These are phyloP conservation scores for Elaeidobius kamerunicus DNA, from an alignment of 2,888 invertebrate genomes.

Conservation along the genomic window DNA sequence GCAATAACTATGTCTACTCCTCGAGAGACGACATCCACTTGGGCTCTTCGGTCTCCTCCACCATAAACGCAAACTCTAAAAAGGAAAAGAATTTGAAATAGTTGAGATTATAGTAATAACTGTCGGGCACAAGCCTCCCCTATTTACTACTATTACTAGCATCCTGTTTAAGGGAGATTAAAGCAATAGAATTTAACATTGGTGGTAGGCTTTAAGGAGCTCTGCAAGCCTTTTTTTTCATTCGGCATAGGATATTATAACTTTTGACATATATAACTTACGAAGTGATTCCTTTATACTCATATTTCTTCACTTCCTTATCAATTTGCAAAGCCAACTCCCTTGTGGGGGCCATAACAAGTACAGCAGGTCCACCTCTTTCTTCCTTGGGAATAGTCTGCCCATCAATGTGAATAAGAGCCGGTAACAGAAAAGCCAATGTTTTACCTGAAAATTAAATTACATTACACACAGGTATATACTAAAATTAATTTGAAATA, in stretches of 20 bases:
- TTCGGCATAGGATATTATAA: too few relatives aligned
- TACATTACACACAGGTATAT: neutral
- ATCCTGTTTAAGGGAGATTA: too few relatives aligned
- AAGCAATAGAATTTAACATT: too few relatives aligned
- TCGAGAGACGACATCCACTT: constrained; percentile 67
- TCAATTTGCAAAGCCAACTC: constrained; percentile 93
- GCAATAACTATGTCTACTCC: constrained; percentile 96
- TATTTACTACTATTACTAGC: too few relatives aligned
- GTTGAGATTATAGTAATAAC: too few relatives aligned
- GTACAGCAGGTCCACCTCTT: constrained; percentile 78
- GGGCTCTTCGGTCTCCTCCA: constrained; percentile 77
- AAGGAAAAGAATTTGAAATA: too few relatives aligned
- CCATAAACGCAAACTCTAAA: constrained; percentile 85
- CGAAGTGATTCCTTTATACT: constrained; percentile 84
- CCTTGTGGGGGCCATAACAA: constrained; percentile 89
- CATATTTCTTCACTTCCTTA: constrained; percentile 85
- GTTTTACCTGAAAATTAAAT: constrained; percentile 66
- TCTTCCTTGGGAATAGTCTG: constrained; percentile 72
- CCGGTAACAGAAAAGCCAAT: constrained; percentile 88
- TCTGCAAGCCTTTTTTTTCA: neutral
- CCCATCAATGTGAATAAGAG: constrained; percentile 87
- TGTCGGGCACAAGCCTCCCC: too few relatives aligned
- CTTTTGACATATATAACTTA: too few relatives aligned
- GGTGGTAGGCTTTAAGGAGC: too few relatives aligned
- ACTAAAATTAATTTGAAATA: too few relatives aligned